Percentiles rank a stretch among this genome's conserved stretches.
phyloP scores from a whole-genome alignment of 2,888 invertebrate genomes.

The Drosophila birchii region DNA sequence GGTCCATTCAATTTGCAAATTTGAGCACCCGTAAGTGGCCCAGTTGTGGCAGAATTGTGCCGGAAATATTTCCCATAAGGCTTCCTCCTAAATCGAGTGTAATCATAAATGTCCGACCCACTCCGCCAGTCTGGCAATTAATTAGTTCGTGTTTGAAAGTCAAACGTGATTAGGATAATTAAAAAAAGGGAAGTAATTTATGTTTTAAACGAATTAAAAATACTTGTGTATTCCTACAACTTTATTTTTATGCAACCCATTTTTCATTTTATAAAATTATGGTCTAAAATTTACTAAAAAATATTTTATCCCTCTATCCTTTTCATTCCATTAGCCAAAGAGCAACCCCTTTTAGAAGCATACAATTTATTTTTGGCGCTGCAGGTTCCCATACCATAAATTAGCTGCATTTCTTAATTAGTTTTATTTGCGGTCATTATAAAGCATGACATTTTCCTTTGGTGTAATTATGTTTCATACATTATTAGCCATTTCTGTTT shows the following conservation, averaged over 20 bases:
- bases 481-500: neutral
- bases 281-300: neutral
- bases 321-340: conserved; percentile 9
- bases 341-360: neutral
- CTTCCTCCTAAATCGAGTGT: conserved; percentile 16
- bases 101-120: conserved; percentile 1
- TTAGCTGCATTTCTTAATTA: neutral
- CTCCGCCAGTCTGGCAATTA: neutral
- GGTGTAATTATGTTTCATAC: neutral
- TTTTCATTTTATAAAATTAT: neutral
- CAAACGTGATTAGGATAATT: conserved; percentile 1
- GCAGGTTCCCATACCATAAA: neutral
- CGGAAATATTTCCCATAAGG: conserved; percentile 29
- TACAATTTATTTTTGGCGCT: neutral
- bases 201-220: conserved; percentile 3
- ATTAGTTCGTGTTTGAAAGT: neutral
- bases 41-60: conserved; percentile 14
- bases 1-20: conserved; percentile 45
- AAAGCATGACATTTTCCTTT: neutral
- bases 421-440: neutral
- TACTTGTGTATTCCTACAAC: neutral
- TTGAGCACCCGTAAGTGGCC: conserved; percentile 18
- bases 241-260: neutral
- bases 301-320: neutral
- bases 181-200: neutral